phyloP scores from a whole-genome alignment of 2,888 invertebrate species.

The Parnassius orleans region DNA sequence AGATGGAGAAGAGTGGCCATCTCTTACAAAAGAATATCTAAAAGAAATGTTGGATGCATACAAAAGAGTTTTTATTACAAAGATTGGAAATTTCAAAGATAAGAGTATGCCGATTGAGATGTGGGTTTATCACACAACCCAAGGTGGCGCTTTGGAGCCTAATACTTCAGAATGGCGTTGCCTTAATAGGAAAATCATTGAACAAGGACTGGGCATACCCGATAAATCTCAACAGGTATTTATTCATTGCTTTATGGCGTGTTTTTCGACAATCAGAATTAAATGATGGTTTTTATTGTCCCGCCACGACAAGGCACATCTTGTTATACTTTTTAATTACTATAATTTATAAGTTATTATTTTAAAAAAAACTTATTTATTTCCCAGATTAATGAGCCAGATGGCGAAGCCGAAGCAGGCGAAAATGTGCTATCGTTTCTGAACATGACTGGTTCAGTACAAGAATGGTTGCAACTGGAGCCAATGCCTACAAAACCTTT shows the following conservation, averaged over 20 bases:
- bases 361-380: background rate
- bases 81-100: conserved; percentile 70
- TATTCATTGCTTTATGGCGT: background rate
- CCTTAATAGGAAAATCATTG: conserved; percentile 84
- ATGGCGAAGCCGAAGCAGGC: conserved; percentile 29
- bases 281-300: no score
- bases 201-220: conserved; percentile 83
- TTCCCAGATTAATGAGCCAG: conserved; percentile 28
- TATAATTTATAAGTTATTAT: no score
- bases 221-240: conserved; percentile 53
- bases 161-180: conserved; percentile 82
- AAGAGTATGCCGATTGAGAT: conserved; percentile 83
- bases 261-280: no score
- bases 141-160: conserved; percentile 85
- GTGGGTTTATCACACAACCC: conserved; percentile 82
- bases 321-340: no score
- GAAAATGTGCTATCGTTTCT: conserved; percentile 59
- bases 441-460: conserved; percentile 59
- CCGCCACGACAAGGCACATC: no score
- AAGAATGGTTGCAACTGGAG: conserved; percentile 66
- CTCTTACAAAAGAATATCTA: conserved; percentile 82
- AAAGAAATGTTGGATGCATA: conserved; percentile 76
- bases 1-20: conserved; percentile 83
- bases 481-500: conserved; percentile 51
- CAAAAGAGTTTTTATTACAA: conserved; percentile 76